Evolutionary conservation across 2,888 invertebrate genomes (phyloP).

Genomic region (Phyllotreta cruciferae): DNA sequence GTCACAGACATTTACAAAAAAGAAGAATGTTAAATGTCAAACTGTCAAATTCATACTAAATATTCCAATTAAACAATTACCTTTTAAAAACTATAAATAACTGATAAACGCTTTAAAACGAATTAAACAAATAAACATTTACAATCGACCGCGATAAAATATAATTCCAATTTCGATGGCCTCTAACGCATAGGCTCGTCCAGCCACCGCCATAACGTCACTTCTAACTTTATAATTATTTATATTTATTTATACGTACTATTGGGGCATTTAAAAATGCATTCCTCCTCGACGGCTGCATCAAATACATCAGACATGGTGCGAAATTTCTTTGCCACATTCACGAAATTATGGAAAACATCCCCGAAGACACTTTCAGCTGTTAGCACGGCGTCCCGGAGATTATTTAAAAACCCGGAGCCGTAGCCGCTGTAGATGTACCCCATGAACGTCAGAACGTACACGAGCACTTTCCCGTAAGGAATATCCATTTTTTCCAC

Average conservation of each 20-base stretch:
- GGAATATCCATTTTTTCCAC: slow-evolving; percentile 71
- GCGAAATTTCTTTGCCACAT: slow-evolving; percentile 76
- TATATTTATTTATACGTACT: slow-evolving; percentile 59
- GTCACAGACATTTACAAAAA: too few relatives aligned
- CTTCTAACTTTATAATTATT: background rate
- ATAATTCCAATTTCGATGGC: background rate
- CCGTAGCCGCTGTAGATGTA: slow-evolving; percentile 85
- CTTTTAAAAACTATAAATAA: background rate
- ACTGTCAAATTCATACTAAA: too few relatives aligned
- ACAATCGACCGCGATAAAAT: background rate
- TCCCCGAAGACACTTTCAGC: slow-evolving; percentile 84
- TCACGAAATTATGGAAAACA: slow-evolving; percentile 75
- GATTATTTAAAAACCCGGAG: slow-evolving; percentile 73
- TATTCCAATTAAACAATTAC: too few relatives aligned
- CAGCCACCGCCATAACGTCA: background rate
- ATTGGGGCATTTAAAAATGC: slow-evolving; percentile 75
- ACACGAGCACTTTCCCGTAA: slow-evolving; percentile 77
- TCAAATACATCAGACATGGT: slow-evolving; percentile 82
- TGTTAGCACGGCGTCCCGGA: slow-evolving; percentile 80
- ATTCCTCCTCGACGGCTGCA: slow-evolving; percentile 85
- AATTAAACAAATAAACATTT: background rate
- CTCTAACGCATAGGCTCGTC: too few relatives aligned
- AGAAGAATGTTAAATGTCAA: too few relatives aligned
- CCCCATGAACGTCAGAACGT: slow-evolving; percentile 76
- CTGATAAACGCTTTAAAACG: background rate